phyloP scores from a whole-genome alignment of 2,797 vertebrate genomes.

The Siniperca scherzeri region DNA sequence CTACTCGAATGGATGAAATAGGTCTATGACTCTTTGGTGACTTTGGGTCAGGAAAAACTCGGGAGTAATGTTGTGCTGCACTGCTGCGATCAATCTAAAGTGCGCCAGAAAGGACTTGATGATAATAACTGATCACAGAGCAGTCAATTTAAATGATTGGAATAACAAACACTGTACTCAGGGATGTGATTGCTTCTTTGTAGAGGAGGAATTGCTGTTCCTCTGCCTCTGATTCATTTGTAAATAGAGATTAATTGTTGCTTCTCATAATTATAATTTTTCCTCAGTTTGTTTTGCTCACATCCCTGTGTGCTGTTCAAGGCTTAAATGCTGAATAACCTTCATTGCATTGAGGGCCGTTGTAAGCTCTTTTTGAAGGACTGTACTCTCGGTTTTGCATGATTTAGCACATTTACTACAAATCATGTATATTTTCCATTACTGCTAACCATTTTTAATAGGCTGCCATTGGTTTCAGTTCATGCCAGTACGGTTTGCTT shows the following conservation, averaged over 20 bases:
- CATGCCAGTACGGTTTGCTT: not conserved
- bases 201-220: conserved; percentile 51
- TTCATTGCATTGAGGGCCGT: conserved; percentile 20
- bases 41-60: conserved; percentile 17
- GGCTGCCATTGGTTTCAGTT: not conserved
- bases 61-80: conserved; percentile 9
- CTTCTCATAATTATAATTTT: conserved; percentile 41
- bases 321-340: conserved; percentile 40
- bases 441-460: conserved; percentile 23
- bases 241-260: conserved; percentile 68
- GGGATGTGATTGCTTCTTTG: conserved; percentile 74
- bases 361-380: conserved; percentile 41
- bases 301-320: conserved; percentile 55
- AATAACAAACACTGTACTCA: conserved; percentile 72
- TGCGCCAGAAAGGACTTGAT: conserved; percentile 26
- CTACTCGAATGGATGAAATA: not conserved
- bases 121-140: conserved; percentile 34
- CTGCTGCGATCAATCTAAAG: conserved; percentile 22
- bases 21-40: conserved; percentile 29
- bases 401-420: conserved; percentile 52
- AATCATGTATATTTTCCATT: not conserved
- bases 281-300: conserved; percentile 52
- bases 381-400: conserved; percentile 40
- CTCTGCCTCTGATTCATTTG: conserved; percentile 62
- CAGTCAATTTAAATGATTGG: conserved; percentile 38